phyloP scores from a whole-genome alignment of 2,888 invertebrate genomes.

The Alitta virens region DNA sequence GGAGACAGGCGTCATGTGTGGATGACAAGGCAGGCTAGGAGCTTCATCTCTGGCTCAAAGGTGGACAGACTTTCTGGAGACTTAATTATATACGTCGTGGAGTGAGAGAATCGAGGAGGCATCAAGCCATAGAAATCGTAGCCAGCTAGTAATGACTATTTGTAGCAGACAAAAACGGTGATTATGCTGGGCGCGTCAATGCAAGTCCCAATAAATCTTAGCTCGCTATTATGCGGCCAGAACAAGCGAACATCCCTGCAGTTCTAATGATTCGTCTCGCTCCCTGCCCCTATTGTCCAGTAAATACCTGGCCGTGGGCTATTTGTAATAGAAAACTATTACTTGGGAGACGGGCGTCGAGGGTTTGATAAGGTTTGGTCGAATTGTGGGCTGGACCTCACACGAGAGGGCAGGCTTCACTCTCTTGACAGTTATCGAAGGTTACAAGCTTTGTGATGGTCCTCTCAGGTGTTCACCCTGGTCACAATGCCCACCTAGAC shows the following conservation, averaged over 20 bases:
- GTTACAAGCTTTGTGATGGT: not conserved
- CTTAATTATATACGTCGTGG: too few species aligned
- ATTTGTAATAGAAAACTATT: not conserved
- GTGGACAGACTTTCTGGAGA: too few species aligned
- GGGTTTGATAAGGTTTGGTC: not conserved
- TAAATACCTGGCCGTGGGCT: not conserved
- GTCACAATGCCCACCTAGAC: too few species aligned
- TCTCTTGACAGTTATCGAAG: not conserved
- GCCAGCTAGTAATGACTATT: not conserved
- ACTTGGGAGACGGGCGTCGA: not conserved
- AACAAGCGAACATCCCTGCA: not conserved
- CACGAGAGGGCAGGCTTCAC: not conserved
- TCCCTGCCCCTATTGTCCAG: not conserved
- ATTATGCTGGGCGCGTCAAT: not conserved
- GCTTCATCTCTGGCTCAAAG: too few species aligned
- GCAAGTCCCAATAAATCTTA: constrained; percentile 2
- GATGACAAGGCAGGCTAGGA: too few species aligned
- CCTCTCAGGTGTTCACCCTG: too few species aligned
- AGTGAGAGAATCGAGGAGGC: too few species aligned
- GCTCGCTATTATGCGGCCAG: not conserved
- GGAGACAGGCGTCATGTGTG: too few species aligned
- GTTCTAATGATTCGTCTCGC: constrained; percentile 1
- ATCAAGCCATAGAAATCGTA: too few species aligned
- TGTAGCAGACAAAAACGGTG: not conserved
- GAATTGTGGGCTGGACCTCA: not conserved